Evolutionary conservation across 2,113 vertebrate genomes (phyloP).

Genomic region (Cervus canadensis): DNA sequence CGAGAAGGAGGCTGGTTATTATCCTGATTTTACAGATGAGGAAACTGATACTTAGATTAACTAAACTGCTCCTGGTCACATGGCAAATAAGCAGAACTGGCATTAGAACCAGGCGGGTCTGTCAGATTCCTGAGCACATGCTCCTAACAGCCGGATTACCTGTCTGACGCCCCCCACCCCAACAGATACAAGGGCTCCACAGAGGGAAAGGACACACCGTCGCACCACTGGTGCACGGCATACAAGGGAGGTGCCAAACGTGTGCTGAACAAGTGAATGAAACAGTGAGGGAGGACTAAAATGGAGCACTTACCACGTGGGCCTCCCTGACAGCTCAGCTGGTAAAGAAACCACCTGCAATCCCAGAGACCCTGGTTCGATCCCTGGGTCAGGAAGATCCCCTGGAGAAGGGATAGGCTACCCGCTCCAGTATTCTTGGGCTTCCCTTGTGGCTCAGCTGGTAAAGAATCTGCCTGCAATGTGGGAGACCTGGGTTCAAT

Average conservation of each 20-base stretch:
- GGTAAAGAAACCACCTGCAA: not conserved
- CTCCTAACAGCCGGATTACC: not conserved
- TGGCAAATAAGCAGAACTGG: not conserved
- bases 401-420: not conserved
- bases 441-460: not conserved
- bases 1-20: not conserved
- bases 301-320: rapidly evolving
- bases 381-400: not conserved
- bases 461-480: not conserved
- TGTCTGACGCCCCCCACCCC: no score
- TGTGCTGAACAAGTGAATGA: not conserved
- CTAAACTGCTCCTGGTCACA: not conserved
- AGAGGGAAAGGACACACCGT: not conserved
- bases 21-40: not conserved
- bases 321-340: not conserved
- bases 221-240: not conserved
- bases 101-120: not conserved
- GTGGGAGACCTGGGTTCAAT: not conserved
- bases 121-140: not conserved
- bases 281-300: not conserved
- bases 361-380: not conserved
- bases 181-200: not conserved
- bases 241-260: not conserved
- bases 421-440: not conserved
- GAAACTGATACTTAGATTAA: conserved; percentile 33